phyloP scores from a whole-genome alignment of 1,140 invertebrate species.

The Zaprionus africanus region DNA sequence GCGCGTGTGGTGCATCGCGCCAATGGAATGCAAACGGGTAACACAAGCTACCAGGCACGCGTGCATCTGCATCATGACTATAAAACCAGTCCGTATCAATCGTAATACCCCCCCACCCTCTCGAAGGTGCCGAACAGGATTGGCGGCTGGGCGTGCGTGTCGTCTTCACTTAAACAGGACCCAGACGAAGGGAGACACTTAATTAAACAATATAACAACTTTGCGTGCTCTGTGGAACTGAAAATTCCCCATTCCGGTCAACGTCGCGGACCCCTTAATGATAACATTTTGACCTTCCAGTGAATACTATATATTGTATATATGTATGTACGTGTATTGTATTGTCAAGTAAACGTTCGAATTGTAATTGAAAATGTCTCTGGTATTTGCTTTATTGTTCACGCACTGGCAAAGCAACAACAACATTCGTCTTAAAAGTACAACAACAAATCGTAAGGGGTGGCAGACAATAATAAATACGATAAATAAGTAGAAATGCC shows the following conservation, averaged over 20 bases:
- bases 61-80: constrained; percentile 81
- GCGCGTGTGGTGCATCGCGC: constrained; percentile 70
- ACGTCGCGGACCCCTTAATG: constrained; percentile 14
- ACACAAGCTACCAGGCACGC: constrained; percentile 73
- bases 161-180: constrained; percentile 48
- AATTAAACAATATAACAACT: constrained; percentile 34
- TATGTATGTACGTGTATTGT: constrained; percentile 20
- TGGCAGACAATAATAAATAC: constrained; percentile 42
- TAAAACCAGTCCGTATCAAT: constrained; percentile 66
- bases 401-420: constrained; percentile 21
- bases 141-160: constrained; percentile 76
- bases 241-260: not conserved
- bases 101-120: constrained; percentile 27
- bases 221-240: constrained; percentile 50
- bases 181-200: not conserved
- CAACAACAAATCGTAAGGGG: constrained; percentile 63
- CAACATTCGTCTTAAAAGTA: constrained; percentile 61
- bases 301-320: not conserved
- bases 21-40: constrained; percentile 66
- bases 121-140: constrained; percentile 68
- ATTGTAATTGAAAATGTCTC: constrained; percentile 13
- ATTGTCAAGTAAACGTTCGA: constrained; percentile 18
- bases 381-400: constrained; percentile 37
- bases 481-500: constrained; percentile 74
- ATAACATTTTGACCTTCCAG: constrained; percentile 74